Base-by-base conservation (phyloP, 2,888 invertebrate genomes). In the Xanthorhoe designata region DNA sequence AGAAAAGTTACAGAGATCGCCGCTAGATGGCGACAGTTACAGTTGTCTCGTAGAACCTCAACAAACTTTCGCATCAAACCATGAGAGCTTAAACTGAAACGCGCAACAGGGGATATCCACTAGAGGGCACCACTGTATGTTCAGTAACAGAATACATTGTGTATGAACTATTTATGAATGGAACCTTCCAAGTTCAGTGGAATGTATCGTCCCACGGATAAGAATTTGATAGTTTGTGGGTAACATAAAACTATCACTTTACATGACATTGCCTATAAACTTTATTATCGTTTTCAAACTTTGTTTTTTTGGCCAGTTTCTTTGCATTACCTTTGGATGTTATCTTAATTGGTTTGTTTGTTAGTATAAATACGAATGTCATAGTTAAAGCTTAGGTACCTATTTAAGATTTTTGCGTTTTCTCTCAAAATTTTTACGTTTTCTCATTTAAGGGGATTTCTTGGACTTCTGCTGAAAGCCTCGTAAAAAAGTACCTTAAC, bases 221-320 rank as follows among this genome's bases (percentile, higher is more conserved):
- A 58, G 64, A 75, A 76, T 77, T 77, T 70, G 70, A 75, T 77
- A 67, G 72, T 67, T 74, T 75, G 75, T 74, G 55, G 70, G 72
- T 72, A 71, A 69, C 72, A 79, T 81, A 75, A 74, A 72, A 58
- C 65, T 72, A 75, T 61, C 69, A 74, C 73, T 69, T 71, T 71
- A 73, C 65, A 75, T 69, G 71, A 74, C 65, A 73, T 32, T 32
- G 32, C 32, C 32, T 2, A 4, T 32, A 7, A 32, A 32, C 32
- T 77, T 78, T 71, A 76, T 52, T 66, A 61, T 54, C 62, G 38
- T 69, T 54, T 24, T 24, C 24, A 24, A 35, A 35, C 35, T 6
- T 35, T 8, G 8, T 38, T 32, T 32, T 32, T 32, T 32, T 32
- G 4, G 32, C 8, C 8, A 38, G 13, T 38, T 10, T 38, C 9